phyloP scores from a whole-genome alignment of 2,113 vertebrate genomes.

The Grammomys dolichurus region DNA sequence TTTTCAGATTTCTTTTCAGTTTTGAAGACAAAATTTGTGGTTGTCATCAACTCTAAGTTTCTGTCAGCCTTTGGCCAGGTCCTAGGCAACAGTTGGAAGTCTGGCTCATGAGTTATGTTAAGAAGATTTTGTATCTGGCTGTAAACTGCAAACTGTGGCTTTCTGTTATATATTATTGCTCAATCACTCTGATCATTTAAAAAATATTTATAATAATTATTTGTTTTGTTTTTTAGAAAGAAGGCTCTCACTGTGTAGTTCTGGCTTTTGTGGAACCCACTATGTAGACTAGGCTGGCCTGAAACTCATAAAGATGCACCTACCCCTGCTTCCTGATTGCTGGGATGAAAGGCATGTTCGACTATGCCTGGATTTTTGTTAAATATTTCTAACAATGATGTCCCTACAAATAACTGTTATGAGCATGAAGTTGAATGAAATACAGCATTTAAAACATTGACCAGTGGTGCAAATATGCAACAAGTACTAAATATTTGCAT shows the following conservation, averaged over 20 bases:
- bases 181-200: neutral
- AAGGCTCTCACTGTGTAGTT: neutral
- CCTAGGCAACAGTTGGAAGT: neutral
- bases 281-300: neutral
- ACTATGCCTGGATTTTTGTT: neutral
- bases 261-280: neutral
- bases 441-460: neutral
- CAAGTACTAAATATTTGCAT: neutral
- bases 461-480: neutral
- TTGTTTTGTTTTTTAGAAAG: neutral
- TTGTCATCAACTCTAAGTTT: conserved; percentile 56
- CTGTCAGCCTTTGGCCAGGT: neutral
- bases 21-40: conserved; percentile 16
- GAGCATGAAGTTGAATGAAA: neutral
- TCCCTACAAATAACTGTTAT: neutral
- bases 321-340: neutral
- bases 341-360: neutral
- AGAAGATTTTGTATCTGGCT: neutral
- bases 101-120: neutral
- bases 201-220: conserved; percentile 6
- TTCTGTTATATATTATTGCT: neutral
- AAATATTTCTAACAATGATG: neutral
- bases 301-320: neutral
- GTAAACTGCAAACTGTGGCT: neutral
- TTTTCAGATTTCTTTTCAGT: conserved; percentile 44